Conservation (phyloP, 2,113 vertebrate species). For the Dolichallabes microphthalmus region DNA sequence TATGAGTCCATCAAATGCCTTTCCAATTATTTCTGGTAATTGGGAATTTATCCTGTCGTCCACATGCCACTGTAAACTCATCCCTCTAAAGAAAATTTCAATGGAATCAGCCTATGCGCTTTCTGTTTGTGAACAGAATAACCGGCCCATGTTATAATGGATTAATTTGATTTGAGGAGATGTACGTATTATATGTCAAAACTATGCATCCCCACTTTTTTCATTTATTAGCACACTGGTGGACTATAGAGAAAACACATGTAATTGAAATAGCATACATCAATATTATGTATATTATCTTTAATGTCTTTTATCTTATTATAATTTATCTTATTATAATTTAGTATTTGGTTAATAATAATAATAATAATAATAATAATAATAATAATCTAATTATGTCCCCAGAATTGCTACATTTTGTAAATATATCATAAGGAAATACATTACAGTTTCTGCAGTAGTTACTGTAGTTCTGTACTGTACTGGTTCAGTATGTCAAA, state of each 20-base stretch:
- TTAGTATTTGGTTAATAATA: background rate
- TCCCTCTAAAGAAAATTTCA: background rate
- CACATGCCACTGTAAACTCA: conserved; percentile 50
- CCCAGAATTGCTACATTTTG: background rate
- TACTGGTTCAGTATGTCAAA: background rate
- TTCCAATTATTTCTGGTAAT: conserved; percentile 58
- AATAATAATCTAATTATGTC: no score
- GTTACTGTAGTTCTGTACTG: no score
- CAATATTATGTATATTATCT: no score
- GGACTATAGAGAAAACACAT: background rate
- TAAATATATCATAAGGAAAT: background rate
- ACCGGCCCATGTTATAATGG: background rate
- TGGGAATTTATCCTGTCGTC: conserved; percentile 57
- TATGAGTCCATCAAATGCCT: background rate
- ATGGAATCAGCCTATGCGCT: background rate
- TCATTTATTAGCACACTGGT: background rate
- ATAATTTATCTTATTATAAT: background rate
- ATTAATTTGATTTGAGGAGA: background rate
- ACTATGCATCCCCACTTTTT: background rate
- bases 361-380: no score
- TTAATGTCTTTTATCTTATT: no score
- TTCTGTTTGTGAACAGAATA: background rate
- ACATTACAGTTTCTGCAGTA: background rate
- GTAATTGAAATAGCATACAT: no score
- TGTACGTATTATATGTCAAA: background rate